These are phyloP conservation scores for Hormaphis cornu DNA, from an alignment of 1,140 invertebrate species.

Conservation along the genomic window DNA sequence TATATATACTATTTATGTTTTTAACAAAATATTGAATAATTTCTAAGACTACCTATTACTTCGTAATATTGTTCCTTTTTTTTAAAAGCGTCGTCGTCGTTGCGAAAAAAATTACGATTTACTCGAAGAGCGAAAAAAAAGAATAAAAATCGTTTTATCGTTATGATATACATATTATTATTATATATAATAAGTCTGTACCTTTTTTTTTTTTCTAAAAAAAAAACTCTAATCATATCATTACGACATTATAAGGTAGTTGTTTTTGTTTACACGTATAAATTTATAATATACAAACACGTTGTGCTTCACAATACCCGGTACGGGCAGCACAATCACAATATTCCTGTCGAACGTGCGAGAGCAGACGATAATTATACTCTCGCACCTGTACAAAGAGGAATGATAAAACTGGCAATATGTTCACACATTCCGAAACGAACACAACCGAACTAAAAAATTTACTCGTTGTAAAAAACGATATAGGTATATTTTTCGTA, in stretches of 20 bases:
- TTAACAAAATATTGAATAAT: conserved; percentile 9
- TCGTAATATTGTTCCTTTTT: conserved; percentile 31
- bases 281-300: neutral
- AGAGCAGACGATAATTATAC: no score
- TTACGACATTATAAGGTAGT: conserved; percentile 14
- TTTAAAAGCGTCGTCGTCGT: no score
- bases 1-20: no score
- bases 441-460: no score
- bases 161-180: neutral
- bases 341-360: no score
- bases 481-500: no score
- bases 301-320: no score
- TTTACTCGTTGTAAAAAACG: no score
- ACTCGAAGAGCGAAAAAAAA: neutral
- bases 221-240: conserved; percentile 27
- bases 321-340: no score
- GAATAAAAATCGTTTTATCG: neutral
- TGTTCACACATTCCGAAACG: conserved; percentile 27
- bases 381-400: neutral
- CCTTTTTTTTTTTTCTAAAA: neutral
- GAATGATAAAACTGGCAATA: conserved; percentile 17
- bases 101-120: conserved; percentile 1
- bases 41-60: conserved; percentile 24
- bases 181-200: conserved; percentile 15
- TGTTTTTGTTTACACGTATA: neutral